These are phyloP conservation scores for Lepus townsendii DNA, from an alignment of 2,797 vertebrate genomes.

Conservation along the genomic window DNA sequence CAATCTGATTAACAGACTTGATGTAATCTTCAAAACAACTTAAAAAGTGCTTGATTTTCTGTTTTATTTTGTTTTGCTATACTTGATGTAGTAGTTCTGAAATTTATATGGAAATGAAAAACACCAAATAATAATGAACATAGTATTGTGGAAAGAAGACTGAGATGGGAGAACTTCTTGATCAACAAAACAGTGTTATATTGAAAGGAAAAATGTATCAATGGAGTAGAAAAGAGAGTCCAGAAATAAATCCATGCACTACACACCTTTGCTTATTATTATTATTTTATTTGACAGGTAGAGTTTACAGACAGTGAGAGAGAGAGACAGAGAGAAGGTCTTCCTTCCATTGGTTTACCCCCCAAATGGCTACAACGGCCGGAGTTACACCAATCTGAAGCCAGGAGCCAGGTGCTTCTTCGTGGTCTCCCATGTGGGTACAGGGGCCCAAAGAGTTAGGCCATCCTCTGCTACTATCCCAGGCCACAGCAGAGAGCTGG, in stretches of 20 bases:
- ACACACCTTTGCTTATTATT: no score
- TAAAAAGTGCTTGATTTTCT: neutral
- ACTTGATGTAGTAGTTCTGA: neutral
- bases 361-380: no score
- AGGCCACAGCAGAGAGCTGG: no score
- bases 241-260: neutral
- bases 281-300: no score
- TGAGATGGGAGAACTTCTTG: neutral
- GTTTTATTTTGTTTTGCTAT: neutral
- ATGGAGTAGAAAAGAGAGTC: neutral
- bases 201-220: neutral
- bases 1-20: neutral
- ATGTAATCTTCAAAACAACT: neutral
- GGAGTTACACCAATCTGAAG: no score
- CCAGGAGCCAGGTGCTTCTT: no score
- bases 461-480: no score
- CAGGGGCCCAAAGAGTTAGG: no score
- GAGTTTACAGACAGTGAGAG: no score
- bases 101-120: neutral
- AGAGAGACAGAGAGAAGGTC: no score
- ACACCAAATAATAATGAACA: neutral
- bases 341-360: no score
- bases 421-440: no score
- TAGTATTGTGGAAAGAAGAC: neutral
- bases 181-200: neutral